Conservation (phyloP, 1,140 invertebrate species). For the Tetraneura akinire region DNA sequence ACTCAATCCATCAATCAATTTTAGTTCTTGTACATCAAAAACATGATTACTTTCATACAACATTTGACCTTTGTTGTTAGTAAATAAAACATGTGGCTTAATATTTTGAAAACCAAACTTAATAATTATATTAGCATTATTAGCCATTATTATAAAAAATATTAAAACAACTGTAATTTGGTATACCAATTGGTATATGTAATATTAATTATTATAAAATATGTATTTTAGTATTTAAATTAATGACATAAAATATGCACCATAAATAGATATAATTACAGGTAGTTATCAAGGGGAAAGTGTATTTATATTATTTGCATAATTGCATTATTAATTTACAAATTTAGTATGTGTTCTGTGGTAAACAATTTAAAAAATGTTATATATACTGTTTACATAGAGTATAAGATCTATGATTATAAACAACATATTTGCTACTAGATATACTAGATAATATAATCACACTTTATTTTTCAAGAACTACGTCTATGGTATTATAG, state of each 20-base stretch:
- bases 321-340: background rate
- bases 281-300: background rate
- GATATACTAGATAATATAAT: too few species aligned
- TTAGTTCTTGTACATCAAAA: background rate
- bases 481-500: too few species aligned
- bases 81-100: background rate
- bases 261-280: too few species aligned
- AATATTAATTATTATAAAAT: background rate
- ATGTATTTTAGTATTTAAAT: too few species aligned
- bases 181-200: background rate
- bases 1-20: slow-evolving; percentile 1
- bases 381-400: too few species aligned
- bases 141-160: slow-evolving; percentile 1
- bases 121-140: background rate
- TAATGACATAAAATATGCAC: too few species aligned
- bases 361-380: too few species aligned
- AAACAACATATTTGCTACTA: too few species aligned
- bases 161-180: background rate
- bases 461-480: too few species aligned
- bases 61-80: background rate
- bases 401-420: too few species aligned
- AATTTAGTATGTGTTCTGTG: background rate
- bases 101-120: slow-evolving; percentile 4
- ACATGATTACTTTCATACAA: slow-evolving; percentile 15
- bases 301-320: background rate